Base-by-base conservation (phyloP, 2,113 vertebrate genomes). In the Alaudala cheleensis region DNA sequence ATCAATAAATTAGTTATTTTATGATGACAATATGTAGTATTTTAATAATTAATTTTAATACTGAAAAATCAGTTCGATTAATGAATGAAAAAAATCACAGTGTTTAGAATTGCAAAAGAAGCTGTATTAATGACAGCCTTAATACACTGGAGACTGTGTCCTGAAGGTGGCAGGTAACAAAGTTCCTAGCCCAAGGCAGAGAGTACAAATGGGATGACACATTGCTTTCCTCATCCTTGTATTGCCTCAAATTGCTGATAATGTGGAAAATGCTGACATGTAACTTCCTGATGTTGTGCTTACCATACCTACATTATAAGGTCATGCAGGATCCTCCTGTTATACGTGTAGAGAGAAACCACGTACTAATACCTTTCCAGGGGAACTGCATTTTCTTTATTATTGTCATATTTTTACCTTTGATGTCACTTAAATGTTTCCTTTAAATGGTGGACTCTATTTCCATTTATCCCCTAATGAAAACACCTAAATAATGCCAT, bases 401-500 rank as follows among this genome's bases (percentile, higher is more conserved):
- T 92, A 76, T 33, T 37, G 57, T 54, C 20, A 66, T 76, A 87
- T 69, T 91, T 97, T 87, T 57, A 84, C 40, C n/a, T 84, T 53
- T 76, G 57, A 76, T 94, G 50, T 13, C 70, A 54, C 42, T 69
- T 84, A 88, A 88, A 81, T 45, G 5, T 49, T 76, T 87, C 70
- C 53, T 76, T 73, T 89, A 89, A 84, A 87, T 12, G 22, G 13
- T 34, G n/a, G 15, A 65, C 23, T 79, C 61, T 79, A 76, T 82
- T 87, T 87, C 83, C 37, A 39, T 76, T 79, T 89, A 69, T 67
- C 3, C 57, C 25, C 74, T 85, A 81, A 89, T 31, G 78, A 60
- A 93, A 93, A 91, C 70, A 89, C 58, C 49, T 57, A 61, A 95
- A 85, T 57, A 81, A 81, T 74, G 14, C 62, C 29, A 45, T 65